A percentile compares a stretch with the other conserved stretches of the same genome.
phyloP scores from a whole-genome alignment of 2,797 vertebrate species.

The Melanotaenia pygmaea region DNA sequence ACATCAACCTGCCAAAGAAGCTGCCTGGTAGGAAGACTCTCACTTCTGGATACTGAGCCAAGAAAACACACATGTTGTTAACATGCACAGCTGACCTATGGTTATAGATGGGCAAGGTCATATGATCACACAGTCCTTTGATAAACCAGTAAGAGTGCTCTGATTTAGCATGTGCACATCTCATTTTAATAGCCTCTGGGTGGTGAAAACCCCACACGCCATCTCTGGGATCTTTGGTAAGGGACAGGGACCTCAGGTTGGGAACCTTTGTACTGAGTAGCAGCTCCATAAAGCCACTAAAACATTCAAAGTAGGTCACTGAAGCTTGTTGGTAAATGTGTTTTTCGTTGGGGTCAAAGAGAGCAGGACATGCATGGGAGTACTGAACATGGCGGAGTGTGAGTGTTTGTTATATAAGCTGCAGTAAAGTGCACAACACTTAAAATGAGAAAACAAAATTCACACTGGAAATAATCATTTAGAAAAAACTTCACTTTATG shows the following conservation, averaged over 20 bases:
- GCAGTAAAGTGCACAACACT: too few relatives aligned
- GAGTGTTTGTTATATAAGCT: too few relatives aligned
- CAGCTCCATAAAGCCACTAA: background rate
- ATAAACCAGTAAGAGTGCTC: background rate
- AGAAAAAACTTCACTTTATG: too few relatives aligned
- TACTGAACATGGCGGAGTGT: background rate
- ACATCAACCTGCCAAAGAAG: conserved; percentile 74
- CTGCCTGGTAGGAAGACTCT: conserved; percentile 78
- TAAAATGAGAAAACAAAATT: too few relatives aligned
- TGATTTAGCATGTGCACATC: background rate
- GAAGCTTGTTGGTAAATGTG: background rate
- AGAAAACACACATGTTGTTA: background rate
- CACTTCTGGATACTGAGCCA: background rate
- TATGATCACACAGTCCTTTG: background rate
- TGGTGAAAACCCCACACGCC: background rate
- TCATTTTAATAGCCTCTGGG: background rate
- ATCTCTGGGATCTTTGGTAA: too few relatives aligned
- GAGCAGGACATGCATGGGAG: conserved; percentile 33
- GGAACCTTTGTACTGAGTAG: background rate
- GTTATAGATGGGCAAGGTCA: background rate
- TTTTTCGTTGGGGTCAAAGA: conserved; percentile 13
- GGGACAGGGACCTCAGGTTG: too few relatives aligned
- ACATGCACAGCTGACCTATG: background rate
- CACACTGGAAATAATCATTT: too few relatives aligned
- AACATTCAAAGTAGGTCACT: background rate